phyloP scores from a whole-genome alignment of 1,140 invertebrate genomes.

The Drosophila bocki region DNA sequence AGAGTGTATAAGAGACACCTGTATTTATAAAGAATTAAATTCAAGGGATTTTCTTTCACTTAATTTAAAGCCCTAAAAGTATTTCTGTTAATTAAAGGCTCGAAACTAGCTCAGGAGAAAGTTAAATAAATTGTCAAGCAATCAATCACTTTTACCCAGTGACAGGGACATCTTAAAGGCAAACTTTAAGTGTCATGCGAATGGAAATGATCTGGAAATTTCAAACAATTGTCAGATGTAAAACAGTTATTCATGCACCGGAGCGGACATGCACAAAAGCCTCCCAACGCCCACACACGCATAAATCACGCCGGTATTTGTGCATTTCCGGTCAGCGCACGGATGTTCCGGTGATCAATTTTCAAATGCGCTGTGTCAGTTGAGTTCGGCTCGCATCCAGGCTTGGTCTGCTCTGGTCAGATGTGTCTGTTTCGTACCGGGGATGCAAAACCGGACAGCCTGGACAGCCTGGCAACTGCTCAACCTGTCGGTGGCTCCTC shows the following conservation, averaged over 20 bases:
- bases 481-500: slow-evolving; percentile 63
- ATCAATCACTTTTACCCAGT: slow-evolving; percentile 16
- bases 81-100: not conserved
- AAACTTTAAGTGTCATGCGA: slow-evolving; percentile 12
- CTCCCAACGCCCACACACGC: slow-evolving; percentile 6
- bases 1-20: not conserved
- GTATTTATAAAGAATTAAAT: not conserved
- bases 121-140: not conserved
- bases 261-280: slow-evolving; percentile 27
- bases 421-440: slow-evolving; percentile 21
- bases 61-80: not conserved
- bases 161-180: slow-evolving; percentile 22
- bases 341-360: slow-evolving; percentile 84
- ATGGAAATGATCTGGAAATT: slow-evolving; percentile 42
- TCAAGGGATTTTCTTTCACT: not conserved
- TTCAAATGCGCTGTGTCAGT: slow-evolving; percentile 82
- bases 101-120: not conserved
- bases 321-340: slow-evolving; percentile 81
- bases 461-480: slow-evolving; percentile 37
- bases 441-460: slow-evolving; percentile 3
- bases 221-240: slow-evolving; percentile 58
- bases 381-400: slow-evolving; percentile 22
- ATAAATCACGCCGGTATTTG: slow-evolving; percentile 69
- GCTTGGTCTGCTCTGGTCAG: slow-evolving; percentile 35
- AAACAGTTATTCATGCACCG: slow-evolving; percentile 58